phyloP scores from a whole-genome alignment of 2,113 vertebrate species.

The Callipepla californica region DNA sequence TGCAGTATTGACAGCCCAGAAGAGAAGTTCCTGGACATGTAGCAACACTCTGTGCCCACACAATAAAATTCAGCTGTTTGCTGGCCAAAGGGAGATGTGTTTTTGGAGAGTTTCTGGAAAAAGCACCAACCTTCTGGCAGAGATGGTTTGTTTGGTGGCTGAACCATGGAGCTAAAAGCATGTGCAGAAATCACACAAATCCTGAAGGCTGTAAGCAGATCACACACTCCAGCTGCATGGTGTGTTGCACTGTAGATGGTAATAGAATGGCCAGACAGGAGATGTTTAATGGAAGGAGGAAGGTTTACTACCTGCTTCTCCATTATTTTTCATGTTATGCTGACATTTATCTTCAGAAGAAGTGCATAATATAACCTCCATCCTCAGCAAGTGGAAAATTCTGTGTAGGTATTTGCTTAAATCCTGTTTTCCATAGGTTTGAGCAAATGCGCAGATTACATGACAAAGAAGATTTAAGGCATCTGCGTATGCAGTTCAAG shows the following conservation, averaged over 20 bases:
- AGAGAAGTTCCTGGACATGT: background rate
- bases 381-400: background rate
- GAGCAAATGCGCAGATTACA: background rate
- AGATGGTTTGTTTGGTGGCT: accelerated
- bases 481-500: background rate
- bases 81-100: background rate
- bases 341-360: background rate
- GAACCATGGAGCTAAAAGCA: background rate
- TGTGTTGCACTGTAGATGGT: background rate
- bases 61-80: background rate
- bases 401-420: background rate
- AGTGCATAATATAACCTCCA: background rate
- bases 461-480: background rate
- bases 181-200: accelerated
- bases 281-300: background rate
- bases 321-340: background rate
- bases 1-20: background rate
- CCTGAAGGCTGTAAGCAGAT: background rate
- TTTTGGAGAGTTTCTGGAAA: background rate
- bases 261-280: background rate
- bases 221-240: background rate
- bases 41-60: background rate
- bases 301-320: background rate
- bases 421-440: background rate
- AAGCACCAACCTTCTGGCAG: background rate